A percentile compares a stretch with the other conserved stretches of the same genome.
phyloP scores from a whole-genome alignment of 2,113 vertebrate species.

The Thalassoma bifasciatum region DNA sequence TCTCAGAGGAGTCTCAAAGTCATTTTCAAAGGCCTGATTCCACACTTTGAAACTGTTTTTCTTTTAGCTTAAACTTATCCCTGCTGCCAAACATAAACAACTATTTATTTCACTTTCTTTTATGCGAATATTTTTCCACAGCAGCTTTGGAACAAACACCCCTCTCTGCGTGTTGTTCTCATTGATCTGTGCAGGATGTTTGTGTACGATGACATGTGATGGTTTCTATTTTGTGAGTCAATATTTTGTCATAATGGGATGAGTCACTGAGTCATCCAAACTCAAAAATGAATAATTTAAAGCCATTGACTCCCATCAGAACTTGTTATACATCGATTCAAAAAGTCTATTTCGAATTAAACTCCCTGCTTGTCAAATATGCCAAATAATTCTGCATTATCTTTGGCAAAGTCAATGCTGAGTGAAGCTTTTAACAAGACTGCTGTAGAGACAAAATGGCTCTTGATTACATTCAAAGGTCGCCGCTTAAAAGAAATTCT shows the following conservation, averaged over 20 bases:
- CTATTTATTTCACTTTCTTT: not conserved
- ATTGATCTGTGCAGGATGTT: not conserved
- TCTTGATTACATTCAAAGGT: too few relatives aligned
- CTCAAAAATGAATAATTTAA: not conserved
- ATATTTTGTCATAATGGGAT: not conserved
- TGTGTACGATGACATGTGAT: not conserved
- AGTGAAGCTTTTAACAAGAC: not conserved
- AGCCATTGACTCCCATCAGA: not conserved
- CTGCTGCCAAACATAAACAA: not conserved
- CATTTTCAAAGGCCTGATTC: too few relatives aligned
- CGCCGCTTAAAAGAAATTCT: not conserved
- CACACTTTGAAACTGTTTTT: not conserved
- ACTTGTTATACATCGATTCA: too few relatives aligned
- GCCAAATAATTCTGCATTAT: not conserved
- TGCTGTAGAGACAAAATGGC: not conserved
- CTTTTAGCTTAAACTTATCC: not conserved
- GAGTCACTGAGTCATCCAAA: slow-evolving; percentile 4
- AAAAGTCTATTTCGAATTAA: not conserved
- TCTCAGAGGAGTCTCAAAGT: too few relatives aligned
- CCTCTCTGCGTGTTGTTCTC: too few relatives aligned
- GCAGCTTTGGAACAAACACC: not conserved
- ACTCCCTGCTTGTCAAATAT: not conserved
- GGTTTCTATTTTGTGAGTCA: slow-evolving; percentile 8
- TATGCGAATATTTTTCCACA: not conserved
- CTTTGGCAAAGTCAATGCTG: not conserved